Conservation (phyloP, 2,888 invertebrate genomes). For the Phortica okadai region DNA sequence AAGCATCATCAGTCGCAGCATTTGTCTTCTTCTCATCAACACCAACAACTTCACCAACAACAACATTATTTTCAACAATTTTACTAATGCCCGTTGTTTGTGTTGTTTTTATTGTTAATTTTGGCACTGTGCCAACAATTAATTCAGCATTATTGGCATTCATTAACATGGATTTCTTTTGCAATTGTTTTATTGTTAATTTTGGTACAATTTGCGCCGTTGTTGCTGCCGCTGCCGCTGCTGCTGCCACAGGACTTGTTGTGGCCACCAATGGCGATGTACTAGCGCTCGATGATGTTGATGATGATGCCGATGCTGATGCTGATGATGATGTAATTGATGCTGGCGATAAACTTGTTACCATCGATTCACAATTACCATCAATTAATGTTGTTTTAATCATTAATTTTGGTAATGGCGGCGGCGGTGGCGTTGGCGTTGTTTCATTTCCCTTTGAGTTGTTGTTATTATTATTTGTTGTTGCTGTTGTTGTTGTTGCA, state of each 20-base stretch:
- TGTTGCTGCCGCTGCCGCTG: conserved; percentile 30
- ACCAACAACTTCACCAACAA: conserved; percentile 16
- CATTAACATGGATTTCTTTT: conserved; percentile 21
- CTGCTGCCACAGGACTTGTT: background rate
- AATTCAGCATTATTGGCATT: conserved; percentile 38
- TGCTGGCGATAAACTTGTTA: conserved; percentile 71
- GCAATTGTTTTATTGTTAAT: conserved; percentile 48
- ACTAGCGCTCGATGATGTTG: conserved; percentile 50
- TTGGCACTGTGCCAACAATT: conserved; percentile 77
- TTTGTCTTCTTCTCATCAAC: background rate
- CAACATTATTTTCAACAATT: conserved; percentile 50
- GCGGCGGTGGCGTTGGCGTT: conserved; percentile 45
- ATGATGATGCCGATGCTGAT: conserved; percentile 47
- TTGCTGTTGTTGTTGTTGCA: conserved; percentile 21
- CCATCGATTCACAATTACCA: conserved; percentile 70
- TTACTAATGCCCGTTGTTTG: conserved; percentile 62
- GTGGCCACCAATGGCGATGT: conserved; percentile 66
- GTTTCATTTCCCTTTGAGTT: conserved; percentile 14
- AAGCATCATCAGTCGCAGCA: conserved; percentile 11
- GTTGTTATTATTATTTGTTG: background rate
- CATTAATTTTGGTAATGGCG: conserved; percentile 79
- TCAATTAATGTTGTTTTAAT: conserved; percentile 77
- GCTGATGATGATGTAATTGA: conserved; percentile 53
- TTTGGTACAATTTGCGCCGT: conserved; percentile 42
- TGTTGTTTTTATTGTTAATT: conserved; percentile 79